Base-by-base conservation (phyloP, 2,888 invertebrate species). In the Phymatocera aterrima region DNA sequence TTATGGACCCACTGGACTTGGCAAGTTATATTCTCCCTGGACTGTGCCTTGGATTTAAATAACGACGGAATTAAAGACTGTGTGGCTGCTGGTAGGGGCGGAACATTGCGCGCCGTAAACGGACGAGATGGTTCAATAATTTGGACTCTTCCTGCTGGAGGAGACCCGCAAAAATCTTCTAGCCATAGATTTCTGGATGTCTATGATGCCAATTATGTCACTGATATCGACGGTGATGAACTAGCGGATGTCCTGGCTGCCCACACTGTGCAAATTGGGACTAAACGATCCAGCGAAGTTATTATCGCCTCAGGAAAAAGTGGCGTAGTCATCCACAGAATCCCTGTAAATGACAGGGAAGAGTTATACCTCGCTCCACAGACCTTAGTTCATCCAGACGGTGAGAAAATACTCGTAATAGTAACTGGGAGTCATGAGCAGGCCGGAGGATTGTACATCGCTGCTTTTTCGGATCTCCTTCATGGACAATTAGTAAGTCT, bases 321-420 rank as follows among this genome's bases (percentile, higher is more conserved):
- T 46, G 96, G 96, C 1, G 91, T 92, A 82, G 92, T 94, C 79
- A 89, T 96, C 60, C 92, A 93, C 79, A 93, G 92, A 84, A 91
- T 94, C 70, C 90, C 92, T 48, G 94, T 95, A 43, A 95, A 95
- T 0, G 93, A 94, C 82, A 91, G 92, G 24, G 93, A 93, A 80
- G 95, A 96, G 88, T 93, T 94, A 28, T 96, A 95, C 86, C 95
- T 94, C 83, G 95, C 95, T 31, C 94, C 96, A 0, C 95, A 95
- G 88, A 88, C 94, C 24, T 84, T 95, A 5, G 91, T 92, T 1
- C 91, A 93, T 81, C 91, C 92, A 40, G 93, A 94, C 86, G 94
- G 94, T n/a, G 93, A 92, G 51, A 92, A 93, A 81, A 89, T 93
- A 74, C 92, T 96, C 48, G 88, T 96, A 75, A 93, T 95, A 84